Conservation (phyloP, 2,797 vertebrate species). For the Tadarida brasiliensis region DNA sequence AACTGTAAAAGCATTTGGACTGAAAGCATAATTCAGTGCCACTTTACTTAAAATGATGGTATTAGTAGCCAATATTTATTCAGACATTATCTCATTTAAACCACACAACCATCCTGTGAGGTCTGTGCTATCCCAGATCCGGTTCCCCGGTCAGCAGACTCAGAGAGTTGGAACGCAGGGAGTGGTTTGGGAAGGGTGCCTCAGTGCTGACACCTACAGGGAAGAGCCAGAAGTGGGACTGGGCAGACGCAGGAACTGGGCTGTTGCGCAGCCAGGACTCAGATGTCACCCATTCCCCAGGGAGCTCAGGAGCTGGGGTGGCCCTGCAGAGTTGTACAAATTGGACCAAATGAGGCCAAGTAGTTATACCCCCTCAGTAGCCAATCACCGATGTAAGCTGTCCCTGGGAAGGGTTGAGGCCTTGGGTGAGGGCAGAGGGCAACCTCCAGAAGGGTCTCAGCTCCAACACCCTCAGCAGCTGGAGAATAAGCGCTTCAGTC, state of each 20-base stretch:
- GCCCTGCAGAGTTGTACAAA: background rate
- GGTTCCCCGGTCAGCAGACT: background rate
- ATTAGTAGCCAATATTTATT: background rate
- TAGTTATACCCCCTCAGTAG: background rate
- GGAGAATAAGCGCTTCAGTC: background rate
- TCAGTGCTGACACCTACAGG: background rate
- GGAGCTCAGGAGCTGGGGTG: background rate
- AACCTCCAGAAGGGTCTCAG: background rate
- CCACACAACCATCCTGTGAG: background rate
- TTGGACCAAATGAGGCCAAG: background rate
- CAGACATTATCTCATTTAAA: background rate
- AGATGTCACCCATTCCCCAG: background rate
- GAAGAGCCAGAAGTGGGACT: background rate
- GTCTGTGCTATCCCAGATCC: background rate
- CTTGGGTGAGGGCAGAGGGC: background rate
- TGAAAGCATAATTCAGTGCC: background rate
- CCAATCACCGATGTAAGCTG: background rate
- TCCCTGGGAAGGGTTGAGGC: background rate
- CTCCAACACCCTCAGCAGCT: background rate
- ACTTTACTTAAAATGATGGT: background rate
- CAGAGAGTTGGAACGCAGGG: background rate
- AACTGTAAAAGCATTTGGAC: background rate
- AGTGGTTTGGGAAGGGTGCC: background rate
- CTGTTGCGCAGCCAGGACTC: background rate
- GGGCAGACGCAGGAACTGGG: background rate